Base-by-base conservation (phyloP, 1,140 invertebrate genomes). In the Micrasema minimum region DNA sequence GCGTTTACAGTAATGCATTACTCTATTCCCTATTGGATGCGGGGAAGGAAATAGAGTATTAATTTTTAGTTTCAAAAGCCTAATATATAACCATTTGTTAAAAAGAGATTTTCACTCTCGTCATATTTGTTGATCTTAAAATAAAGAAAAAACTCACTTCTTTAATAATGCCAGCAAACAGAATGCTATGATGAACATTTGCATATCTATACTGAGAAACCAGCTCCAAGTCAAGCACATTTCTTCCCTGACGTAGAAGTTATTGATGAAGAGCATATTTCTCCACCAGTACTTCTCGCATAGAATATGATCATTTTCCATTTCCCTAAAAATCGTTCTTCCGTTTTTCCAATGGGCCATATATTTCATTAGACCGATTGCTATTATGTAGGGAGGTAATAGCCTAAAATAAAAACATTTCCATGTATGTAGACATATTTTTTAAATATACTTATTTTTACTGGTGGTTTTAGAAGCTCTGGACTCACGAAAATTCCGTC, bases 121-220 rank as follows among this genome's bases (percentile, higher is more conserved):
- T 31, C 3, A 31, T 31, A 31, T 31, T n/a, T n/a, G n/a, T n/a
- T n/a, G n/a, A n/a, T n/a, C n/a, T n/a, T n/a, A n/a, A n/a, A n/a
- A n/a, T n/a, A n/a, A n/a, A n/a, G n/a, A n/a, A n/a, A n/a, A n/a
- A n/a, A 80, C 82, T 85, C 79, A 89, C 87, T 81, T 80, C 23
- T 80, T 80, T 22, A 87, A 88, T 5, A 88, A 65, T 12, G 88
- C 82, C 11, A 89, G 72, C 0, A 89, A 57, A 9, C 84, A 72
- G 0, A 79, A 78, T 26, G 80, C 80, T 57, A 93, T 78, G 6
- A 90, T 76, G 76, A 90, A 94, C 76, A 91, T 92, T 80, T 94
- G 92, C 87, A 92, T 93, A 78, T 95, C 93, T 62, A 89, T 89
- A 12, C 92, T 89, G 46, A 95, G 76, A 75, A 93, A 95, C 93